phyloP scores from a whole-genome alignment of 1,140 invertebrate genomes.

The Drosophila kohkoa region DNA sequence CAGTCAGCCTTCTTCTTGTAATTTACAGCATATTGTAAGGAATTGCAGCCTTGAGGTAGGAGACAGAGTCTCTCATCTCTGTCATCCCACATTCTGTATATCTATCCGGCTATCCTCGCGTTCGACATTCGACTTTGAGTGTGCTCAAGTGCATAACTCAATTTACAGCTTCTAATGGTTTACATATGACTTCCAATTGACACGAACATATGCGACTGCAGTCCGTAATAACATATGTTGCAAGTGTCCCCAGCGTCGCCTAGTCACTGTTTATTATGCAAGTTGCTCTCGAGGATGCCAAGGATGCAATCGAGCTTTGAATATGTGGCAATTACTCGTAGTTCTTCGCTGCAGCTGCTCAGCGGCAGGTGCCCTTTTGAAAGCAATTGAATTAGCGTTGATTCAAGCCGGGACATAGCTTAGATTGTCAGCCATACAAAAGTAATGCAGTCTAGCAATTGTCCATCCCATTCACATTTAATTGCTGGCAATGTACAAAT shows the following conservation, averaged over 20 bases:
- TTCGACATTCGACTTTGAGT: slow-evolving; percentile 3
- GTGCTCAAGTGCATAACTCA: slow-evolving; percentile 56
- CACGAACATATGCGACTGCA: slow-evolving; percentile 68
- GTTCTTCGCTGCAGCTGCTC: slow-evolving; percentile 15
- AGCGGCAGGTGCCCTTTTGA: slow-evolving; percentile 64
- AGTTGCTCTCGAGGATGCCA: slow-evolving; percentile 5
- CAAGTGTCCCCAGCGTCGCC: slow-evolving; percentile 4
- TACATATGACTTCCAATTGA: slow-evolving; percentile 56
- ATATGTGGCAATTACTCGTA: slow-evolving; percentile 37
- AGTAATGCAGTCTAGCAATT: slow-evolving; percentile 45
- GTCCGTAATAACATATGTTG: slow-evolving; percentile 55
- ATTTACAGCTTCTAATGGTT: slow-evolving; percentile 64
- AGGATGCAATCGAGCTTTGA: slow-evolving; percentile 27
- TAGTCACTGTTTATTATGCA: slow-evolving; percentile 37
- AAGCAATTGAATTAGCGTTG: slow-evolving; percentile 78
- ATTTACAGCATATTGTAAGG: slow-evolving; percentile 61
- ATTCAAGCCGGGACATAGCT: slow-evolving; percentile 47
- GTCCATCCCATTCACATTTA: slow-evolving; percentile 42
- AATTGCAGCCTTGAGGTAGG: slow-evolving; percentile 21
- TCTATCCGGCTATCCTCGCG: slow-evolving; percentile 13
- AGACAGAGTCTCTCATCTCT: slow-evolving; percentile 14
- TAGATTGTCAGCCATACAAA: slow-evolving; percentile 16
- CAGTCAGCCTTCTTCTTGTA: slow-evolving; percentile 19
- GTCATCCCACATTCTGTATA: background rate
- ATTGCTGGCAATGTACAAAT: slow-evolving; percentile 47